phyloP scores from a whole-genome alignment of 1,140 invertebrate genomes.

The Aphelenchoides fujianensis region DNA sequence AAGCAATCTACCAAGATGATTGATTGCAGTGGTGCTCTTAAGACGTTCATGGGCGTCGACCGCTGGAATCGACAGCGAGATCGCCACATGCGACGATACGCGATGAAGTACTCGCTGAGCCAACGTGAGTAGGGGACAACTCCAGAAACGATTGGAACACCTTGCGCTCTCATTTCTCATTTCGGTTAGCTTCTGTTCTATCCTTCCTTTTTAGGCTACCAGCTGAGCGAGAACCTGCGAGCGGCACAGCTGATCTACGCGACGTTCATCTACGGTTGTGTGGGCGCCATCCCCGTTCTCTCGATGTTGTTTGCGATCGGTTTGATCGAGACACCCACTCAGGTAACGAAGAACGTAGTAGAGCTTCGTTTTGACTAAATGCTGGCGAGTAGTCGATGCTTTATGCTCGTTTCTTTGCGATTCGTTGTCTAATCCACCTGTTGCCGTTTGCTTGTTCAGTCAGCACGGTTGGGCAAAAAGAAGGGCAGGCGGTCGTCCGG shows the following conservation, averaged over 20 bases:
- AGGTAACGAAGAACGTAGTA: neutral
- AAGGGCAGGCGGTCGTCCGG: too few species aligned
- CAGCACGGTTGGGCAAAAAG: too few species aligned
- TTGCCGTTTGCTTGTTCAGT: too few species aligned
- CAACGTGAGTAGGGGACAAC: too few species aligned
- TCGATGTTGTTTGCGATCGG: neutral
- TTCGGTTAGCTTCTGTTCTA: too few species aligned
- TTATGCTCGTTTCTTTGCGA: too few species aligned
- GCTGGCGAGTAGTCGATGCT: too few species aligned
- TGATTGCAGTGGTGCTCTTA: neutral
- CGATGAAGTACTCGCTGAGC: neutral
- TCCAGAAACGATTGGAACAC: too few species aligned
- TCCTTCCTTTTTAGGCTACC: too few species aligned
- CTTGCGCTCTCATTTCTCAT: too few species aligned
- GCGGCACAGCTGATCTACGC: neutral
- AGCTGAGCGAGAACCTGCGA: conserved; percentile 5
- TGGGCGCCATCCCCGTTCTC: neutral
- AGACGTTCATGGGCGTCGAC: conserved; percentile 1
- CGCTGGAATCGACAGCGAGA: neutral
- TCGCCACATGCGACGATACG: neutral
- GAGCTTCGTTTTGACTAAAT: too few species aligned
- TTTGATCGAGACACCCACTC: neutral
- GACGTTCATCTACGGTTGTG: neutral
- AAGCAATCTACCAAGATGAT: neutral
- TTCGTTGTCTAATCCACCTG: too few species aligned